These are phyloP conservation scores for Branchipolynoe longqiensis DNA, from an alignment of 2,888 invertebrate genomes.

Conservation along the genomic window DNA sequence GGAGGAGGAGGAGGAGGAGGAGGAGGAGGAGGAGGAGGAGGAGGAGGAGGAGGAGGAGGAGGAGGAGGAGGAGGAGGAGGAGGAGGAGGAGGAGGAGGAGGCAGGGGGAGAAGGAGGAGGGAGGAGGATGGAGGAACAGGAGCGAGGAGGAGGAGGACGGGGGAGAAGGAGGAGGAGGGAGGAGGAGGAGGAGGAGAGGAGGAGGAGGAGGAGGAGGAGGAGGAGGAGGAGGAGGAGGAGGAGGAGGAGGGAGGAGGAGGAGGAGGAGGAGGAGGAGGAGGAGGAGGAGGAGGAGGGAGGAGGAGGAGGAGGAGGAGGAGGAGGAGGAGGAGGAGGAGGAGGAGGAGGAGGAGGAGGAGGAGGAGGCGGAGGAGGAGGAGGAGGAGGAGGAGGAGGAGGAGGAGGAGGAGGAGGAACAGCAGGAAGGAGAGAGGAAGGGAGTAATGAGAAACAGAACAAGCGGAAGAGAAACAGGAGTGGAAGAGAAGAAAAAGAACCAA, in stretches of 20 bases:
- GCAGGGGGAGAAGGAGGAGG: too few species aligned
- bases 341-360: neutral
- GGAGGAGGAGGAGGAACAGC: neutral
- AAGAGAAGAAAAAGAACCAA: too few species aligned
- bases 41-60: neutral
- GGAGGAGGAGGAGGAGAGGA: neutral
- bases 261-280: neutral
- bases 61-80: neutral
- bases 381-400: neutral
- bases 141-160: neutral
- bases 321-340: neutral
- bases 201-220: neutral
- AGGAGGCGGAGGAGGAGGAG: too few species aligned
- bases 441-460: conserved; percentile 20
- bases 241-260: neutral
- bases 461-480: too few species aligned
- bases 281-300: neutral
- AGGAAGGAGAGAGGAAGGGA: conserved; percentile 9
- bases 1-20: neutral
- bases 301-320: neutral
- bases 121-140: too few species aligned
- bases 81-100: too few species aligned
- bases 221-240: neutral
- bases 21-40: neutral
- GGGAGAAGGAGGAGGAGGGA: conserved; percentile 9